These are phyloP conservation scores for Pangasianodon hypophthalmus DNA, from an alignment of 2,113 vertebrate genomes.

Conservation along the genomic window DNA sequence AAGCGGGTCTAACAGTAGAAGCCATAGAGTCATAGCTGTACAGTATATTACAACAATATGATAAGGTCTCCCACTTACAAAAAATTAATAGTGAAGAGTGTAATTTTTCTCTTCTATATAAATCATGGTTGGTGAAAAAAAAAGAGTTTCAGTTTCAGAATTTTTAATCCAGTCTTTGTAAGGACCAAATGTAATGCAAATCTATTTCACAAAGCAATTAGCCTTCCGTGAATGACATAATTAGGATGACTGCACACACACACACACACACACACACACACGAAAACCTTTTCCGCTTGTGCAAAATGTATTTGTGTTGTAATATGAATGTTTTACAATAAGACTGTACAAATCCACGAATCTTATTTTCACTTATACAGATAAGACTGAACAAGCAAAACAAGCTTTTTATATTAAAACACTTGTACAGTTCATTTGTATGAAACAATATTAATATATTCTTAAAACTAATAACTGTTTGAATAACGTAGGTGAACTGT, in stretches of 20 bases:
- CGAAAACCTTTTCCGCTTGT: constrained; percentile 67
- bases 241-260: constrained; percentile 68
- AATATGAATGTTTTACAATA: constrained; percentile 57
- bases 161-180: constrained; percentile 72
- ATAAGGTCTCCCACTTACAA: background rate
- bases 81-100: background rate
- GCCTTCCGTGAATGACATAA: constrained; percentile 73
- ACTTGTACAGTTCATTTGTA: background rate
- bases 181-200: constrained; percentile 77
- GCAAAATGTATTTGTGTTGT: constrained; percentile 67
- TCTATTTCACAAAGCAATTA: constrained; percentile 74
- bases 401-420: background rate
- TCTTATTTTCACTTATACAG: constrained; percentile 62
- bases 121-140: background rate
- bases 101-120: background rate
- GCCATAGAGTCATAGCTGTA: background rate
- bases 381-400: background rate
- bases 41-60: background rate
- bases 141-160: constrained; percentile 14
- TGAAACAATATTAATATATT: background rate
- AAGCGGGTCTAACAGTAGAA: background rate
- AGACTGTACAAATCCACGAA: constrained; percentile 67
- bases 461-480: background rate
- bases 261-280: constrained; percentile 46
- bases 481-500: background rate